Percentiles rank a stretch among this genome's conserved stretches.
Conservation (phyloP, 2,888 invertebrate genomes). For the Danaus chrysippus region DNA sequence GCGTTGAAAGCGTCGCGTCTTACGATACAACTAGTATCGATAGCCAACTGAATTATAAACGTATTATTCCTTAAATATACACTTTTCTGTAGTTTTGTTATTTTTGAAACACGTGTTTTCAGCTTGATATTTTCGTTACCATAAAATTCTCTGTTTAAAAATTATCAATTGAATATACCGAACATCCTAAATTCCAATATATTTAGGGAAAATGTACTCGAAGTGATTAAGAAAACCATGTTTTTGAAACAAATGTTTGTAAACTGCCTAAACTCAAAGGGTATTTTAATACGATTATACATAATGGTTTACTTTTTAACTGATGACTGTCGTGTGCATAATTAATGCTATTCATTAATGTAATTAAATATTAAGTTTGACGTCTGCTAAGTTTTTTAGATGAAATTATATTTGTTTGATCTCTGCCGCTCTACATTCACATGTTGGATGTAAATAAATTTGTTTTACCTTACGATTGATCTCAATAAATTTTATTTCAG, state of each 20-base stretch:
- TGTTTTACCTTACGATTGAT: background rate
- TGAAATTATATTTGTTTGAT: slow-evolving; percentile 19
- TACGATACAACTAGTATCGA: too few species aligned
- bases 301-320: slow-evolving; percentile 41
- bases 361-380: slow-evolving; percentile 42
- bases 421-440: too few species aligned
- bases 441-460: too few species aligned
- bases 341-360: slow-evolving; percentile 40
- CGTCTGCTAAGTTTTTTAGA: slow-evolving; percentile 37
- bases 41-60: background rate
- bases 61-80: background rate
- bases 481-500: background rate
- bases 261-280: slow-evolving; percentile 20
- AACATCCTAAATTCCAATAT: background rate
- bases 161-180: too few species aligned
- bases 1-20: slow-evolving; percentile 9
- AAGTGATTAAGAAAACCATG: background rate
- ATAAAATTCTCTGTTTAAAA: too few species aligned
- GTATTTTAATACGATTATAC: slow-evolving; percentile 35
- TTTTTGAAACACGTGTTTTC: too few species aligned
- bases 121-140: too few species aligned
- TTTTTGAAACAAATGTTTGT: slow-evolving; percentile 7
- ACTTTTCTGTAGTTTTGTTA: background rate
- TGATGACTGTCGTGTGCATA: slow-evolving; percentile 34
- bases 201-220: background rate